A percentile compares a stretch with the other conserved stretches of the same genome.
phyloP scores from a whole-genome alignment of 2,113 vertebrate species.

The Callorhinus ursinus region DNA sequence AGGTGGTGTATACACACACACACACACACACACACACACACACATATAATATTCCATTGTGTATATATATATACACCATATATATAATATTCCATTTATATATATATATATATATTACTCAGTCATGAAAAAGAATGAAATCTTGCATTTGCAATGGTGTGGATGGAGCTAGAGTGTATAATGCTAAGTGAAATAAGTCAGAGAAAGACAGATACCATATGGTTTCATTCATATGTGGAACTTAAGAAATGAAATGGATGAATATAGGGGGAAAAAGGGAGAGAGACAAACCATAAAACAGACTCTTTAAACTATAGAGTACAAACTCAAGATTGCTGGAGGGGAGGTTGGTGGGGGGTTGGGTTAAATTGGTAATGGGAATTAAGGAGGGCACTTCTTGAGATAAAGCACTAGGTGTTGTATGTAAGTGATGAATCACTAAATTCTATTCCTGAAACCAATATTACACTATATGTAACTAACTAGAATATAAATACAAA shows the following conservation, averaged over 20 bases:
- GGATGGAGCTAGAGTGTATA: neutral
- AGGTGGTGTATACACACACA: neutral
- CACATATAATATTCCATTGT: neutral
- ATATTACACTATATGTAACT: neutral
- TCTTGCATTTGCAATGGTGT: neutral
- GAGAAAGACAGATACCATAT: neutral
- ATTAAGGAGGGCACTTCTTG: neutral
- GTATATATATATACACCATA: too few relatives aligned
- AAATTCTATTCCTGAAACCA: neutral
- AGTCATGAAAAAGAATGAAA: neutral
- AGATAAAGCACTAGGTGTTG: neutral
- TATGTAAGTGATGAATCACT: neutral
- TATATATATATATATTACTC: neutral
- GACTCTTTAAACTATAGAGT: neutral
- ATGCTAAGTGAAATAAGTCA: neutral
- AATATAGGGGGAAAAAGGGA: neutral
- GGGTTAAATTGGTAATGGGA: neutral
- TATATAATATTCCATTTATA: too few relatives aligned
- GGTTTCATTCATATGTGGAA: neutral
- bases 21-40: too few relatives aligned
- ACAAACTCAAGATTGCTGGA: neutral
- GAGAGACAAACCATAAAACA: neutral
- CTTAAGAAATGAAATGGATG: neutral
- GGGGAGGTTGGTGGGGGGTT: neutral
- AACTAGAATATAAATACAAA: neutral